phyloP scores from a whole-genome alignment of 1,140 invertebrate genomes.

The Leptinotarsa undecemlineata region DNA sequence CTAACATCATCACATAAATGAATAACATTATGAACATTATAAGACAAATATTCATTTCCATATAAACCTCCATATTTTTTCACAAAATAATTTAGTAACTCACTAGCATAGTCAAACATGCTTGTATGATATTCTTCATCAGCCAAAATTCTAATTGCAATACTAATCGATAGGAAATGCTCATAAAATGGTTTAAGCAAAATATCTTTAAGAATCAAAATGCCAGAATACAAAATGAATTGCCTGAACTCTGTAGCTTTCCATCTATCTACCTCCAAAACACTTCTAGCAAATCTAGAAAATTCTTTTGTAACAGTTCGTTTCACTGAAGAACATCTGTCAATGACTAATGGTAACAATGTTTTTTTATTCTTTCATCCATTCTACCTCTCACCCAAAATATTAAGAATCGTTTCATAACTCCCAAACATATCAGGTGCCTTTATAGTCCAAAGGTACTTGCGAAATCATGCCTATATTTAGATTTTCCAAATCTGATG shows the following conservation, averaged over 20 bases:
- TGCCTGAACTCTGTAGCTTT: no score
- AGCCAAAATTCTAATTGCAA: no score
- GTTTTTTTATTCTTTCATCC: neutral
- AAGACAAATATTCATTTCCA: conserved; percentile 11
- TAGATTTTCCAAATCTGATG: neutral
- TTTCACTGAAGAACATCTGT: no score
- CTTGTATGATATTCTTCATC: no score
- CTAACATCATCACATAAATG: conserved; percentile 12
- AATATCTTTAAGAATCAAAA: no score
- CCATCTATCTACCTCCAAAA: no score
- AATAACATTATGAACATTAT: conserved; percentile 26
- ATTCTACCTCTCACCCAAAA: neutral
- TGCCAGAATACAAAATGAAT: neutral
- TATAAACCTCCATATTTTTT: conserved; percentile 3
- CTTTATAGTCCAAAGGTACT: neutral
- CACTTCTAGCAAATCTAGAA: no score
- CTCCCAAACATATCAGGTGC: neutral
- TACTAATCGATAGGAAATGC: no score
- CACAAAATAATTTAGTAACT: neutral
- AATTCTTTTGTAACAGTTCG: no score
- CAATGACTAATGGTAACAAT: neutral
- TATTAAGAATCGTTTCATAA: neutral
- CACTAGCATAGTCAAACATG: no score
- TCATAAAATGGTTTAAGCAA: no score
- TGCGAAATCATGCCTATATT: neutral